Conservation (phyloP, 2,113 vertebrate species). For the Lates calcarifer region DNA sequence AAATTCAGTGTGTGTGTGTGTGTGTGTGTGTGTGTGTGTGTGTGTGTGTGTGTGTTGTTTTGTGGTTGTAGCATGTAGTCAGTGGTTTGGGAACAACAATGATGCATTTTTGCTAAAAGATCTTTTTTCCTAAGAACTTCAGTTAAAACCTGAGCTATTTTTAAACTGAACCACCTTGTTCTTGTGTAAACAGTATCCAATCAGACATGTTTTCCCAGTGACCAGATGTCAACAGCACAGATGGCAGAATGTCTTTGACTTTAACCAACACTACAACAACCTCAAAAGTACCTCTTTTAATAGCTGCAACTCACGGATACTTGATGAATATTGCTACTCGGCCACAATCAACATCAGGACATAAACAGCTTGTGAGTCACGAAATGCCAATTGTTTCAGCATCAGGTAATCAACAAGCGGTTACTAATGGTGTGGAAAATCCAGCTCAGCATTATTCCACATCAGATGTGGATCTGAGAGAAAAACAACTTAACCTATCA, state of each 20-base stretch:
- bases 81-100: conserved; percentile 47
- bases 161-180: background rate
- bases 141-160: background rate
- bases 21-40: conserved; percentile 38
- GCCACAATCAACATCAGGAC: conserved; percentile 16
- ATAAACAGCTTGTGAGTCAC: conserved; percentile 3
- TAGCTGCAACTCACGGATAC: conserved; percentile 9
- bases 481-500: background rate
- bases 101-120: conserved; percentile 53
- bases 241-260: background rate
- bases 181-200: background rate
- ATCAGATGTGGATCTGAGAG: background rate
- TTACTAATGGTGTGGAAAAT: conserved; percentile 15
- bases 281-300: conserved; percentile 1
- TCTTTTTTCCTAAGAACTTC: background rate
- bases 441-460: conserved; percentile 16
- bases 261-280: background rate
- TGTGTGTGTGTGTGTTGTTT: conserved; percentile 33
- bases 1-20: conserved; percentile 36
- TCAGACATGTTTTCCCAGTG: conserved; percentile 13
- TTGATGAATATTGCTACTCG: background rate
- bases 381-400: background rate
- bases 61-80: conserved; percentile 17
- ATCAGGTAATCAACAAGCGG: conserved; percentile 7
- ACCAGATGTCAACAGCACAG: conserved; percentile 23